These are phyloP conservation scores for Chironomus tentans DNA, from an alignment of 2,888 invertebrate genomes.

Conservation along the genomic window DNA sequence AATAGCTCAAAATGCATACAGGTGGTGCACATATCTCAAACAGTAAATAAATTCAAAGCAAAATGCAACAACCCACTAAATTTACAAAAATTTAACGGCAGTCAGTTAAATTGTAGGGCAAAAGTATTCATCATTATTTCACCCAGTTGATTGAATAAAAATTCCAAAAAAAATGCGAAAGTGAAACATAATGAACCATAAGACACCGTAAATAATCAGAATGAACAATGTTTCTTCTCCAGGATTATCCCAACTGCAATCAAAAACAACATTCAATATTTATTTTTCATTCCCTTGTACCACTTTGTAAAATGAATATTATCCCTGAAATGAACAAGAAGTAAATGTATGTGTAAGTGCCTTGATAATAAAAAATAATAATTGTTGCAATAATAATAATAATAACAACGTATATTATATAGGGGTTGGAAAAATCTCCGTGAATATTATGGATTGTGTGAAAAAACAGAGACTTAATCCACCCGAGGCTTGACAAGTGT, in stretches of 20 bases:
- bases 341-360: background rate
- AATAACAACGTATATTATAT: too few species aligned
- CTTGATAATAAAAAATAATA: constrained; percentile 23
- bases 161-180: background rate
- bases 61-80: too few species aligned
- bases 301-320: constrained; percentile 9
- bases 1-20: too few species aligned
- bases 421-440: constrained; percentile 20
- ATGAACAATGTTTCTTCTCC: constrained; percentile 10
- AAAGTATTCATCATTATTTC: too few species aligned
- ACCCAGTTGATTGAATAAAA: background rate
- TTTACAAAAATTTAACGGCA: too few species aligned
- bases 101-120: too few species aligned
- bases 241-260: constrained; percentile 21
- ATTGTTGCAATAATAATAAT: constrained; percentile 19
- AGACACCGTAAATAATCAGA: constrained; percentile 27
- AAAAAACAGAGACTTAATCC: constrained; percentile 45
- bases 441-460: constrained; percentile 30
- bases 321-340: background rate
- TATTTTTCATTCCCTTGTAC: constrained; percentile 21
- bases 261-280: constrained; percentile 27
- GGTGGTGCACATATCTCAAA: too few species aligned
- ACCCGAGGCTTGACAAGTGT: constrained; percentile 22
- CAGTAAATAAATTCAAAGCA: too few species aligned
- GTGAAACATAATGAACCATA: constrained; percentile 24